Percentiles rank a stretch among this genome's conserved stretches.
These are phyloP conservation scores for Albula glossodonta DNA, from an alignment of 2,113 vertebrate species.

Conservation along the genomic window DNA sequence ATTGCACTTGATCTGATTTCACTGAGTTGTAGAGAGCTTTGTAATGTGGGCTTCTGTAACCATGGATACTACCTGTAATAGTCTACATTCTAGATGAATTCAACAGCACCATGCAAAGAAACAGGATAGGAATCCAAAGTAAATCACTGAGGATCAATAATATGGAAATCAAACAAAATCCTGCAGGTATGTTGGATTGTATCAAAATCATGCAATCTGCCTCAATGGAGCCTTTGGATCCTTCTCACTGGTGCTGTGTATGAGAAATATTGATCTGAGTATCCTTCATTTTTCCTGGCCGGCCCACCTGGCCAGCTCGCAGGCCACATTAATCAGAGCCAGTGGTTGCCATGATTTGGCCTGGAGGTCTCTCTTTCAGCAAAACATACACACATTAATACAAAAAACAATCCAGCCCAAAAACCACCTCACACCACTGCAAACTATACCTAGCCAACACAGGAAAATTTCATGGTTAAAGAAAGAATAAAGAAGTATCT, in stretches of 20 bases:
- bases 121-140: not conserved
- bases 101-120: not conserved
- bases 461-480: not conserved
- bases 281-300: constrained; percentile 30
- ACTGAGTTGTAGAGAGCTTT: not conserved
- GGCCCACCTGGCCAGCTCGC: constrained; percentile 16
- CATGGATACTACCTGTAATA: not conserved
- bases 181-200: not conserved
- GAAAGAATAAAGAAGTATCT: not conserved
- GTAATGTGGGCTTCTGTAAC: not conserved
- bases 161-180: constrained; percentile 2
- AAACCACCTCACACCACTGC: not conserved
- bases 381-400: constrained; percentile 17
- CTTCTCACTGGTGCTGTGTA: constrained; percentile 32
- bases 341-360: constrained; percentile 27
- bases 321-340: constrained; percentile 47
- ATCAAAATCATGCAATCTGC: not conserved
- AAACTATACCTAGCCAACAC: not conserved
- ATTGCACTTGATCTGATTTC: not conserved
- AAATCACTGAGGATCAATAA: not conserved
- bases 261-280: constrained; percentile 50
- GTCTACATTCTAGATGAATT: not conserved
- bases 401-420: not conserved
- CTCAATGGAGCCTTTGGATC: constrained; percentile 37
- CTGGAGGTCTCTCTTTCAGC: not conserved